These are phyloP conservation scores for Lucilia sericata DNA, from an alignment of 1,140 invertebrate genomes.

Conservation along the genomic window DNA sequence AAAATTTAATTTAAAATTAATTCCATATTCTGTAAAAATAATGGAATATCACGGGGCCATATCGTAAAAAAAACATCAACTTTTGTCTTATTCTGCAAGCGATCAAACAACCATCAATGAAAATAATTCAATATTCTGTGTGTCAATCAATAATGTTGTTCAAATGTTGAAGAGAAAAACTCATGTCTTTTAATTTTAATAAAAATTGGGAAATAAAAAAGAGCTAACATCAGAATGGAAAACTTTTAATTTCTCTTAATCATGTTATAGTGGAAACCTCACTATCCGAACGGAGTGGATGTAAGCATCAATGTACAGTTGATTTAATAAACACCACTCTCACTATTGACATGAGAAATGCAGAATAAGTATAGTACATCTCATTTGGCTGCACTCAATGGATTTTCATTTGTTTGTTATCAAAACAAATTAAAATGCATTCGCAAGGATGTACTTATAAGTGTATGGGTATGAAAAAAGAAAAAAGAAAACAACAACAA, in stretches of 20 bases:
- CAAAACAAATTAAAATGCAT: constrained; percentile 23
- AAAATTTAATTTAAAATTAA: too few relatives aligned
- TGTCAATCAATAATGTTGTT: neutral
- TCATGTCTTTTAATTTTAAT: neutral
- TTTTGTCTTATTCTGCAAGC: too few relatives aligned
- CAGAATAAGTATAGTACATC: neutral
- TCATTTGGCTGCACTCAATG: neutral
- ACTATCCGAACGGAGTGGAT: neutral
- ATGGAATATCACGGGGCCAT: too few relatives aligned
- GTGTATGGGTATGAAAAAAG: neutral
- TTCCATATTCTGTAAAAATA: too few relatives aligned
- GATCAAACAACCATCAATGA: too few relatives aligned
- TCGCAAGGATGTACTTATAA: neutral
- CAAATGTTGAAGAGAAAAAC: neutral
- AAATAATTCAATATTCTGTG: neutral
- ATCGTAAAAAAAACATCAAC: too few relatives aligned
- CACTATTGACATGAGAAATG: too few relatives aligned
- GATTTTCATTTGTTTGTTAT: constrained; percentile 27
- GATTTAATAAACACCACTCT: too few relatives aligned
- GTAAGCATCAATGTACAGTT: neutral
- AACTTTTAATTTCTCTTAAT: neutral
- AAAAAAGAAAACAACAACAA: neutral
- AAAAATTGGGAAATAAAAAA: too few relatives aligned
- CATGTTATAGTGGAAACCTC: neutral
- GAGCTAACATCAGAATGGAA: neutral